Evolutionary conservation across 2,113 vertebrate genomes (phyloP), one percentile per base, ranked within the genome.

Genomic region (Rhegmatorhina hoffmannsi): DNA sequence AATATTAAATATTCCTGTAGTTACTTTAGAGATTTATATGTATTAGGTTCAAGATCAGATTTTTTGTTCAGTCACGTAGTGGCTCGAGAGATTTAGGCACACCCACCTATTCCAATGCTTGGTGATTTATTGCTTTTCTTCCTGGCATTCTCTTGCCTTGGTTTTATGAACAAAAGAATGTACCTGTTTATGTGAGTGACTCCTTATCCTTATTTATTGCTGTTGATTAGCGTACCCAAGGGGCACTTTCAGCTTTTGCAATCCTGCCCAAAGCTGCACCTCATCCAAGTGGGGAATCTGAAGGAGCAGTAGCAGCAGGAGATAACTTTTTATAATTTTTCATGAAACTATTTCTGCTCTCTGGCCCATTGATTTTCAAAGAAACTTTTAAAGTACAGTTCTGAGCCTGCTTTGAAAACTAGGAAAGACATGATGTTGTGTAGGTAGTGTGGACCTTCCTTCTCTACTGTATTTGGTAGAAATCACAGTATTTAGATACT

Each of bases 21-120:
- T 81, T 82, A 77, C 10, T 82, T 20, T 40, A 64, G 33, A 33
- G 68, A 46, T 90, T 53, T 70, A 53, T 53, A 18, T 13, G 2
- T 49, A 9, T 17, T 67, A 18, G 4, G 24, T 90, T 44, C 34
- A 59, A 76, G 9, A 60, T 86, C 19, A 53, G 18, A 14, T 15
- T 15, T 52, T 74, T 90, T 84, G 40, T 81, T 46, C 43, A 40
- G 0, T 36, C 6, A 8, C 0, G 0, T 26, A 8, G 14, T 64
- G n/a, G 11, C 59, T 69, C 59, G 49, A 52, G 40, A 52, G 29
- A 36, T 24, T 74, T 62, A 52, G 31, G 33, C 31, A 56, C 11
- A 64, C 9, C 68, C n/a, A 4, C 13, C 13, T 36, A 17, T 36
- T 67, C 16, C 31, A 17, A 13, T 76, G 33, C 20, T 72, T 89